Evolutionary conservation across 2,113 vertebrate genomes (phyloP).

Genomic region (Vireo altiloquus): DNA sequence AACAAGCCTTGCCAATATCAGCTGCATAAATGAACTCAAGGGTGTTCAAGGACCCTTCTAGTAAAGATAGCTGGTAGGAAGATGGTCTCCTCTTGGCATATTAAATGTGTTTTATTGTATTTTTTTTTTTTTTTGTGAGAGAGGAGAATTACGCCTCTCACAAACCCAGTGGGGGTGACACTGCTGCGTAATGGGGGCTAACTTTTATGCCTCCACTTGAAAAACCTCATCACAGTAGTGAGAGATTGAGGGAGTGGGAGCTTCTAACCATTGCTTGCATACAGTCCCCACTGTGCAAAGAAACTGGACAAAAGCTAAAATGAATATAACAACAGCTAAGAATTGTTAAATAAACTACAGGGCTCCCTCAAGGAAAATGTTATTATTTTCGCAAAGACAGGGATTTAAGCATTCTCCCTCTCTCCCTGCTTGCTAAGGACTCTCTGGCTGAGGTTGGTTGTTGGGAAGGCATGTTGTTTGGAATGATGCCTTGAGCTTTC

Average conservation of each 20-base stretch:
- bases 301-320: background rate
- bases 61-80: background rate
- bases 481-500: background rate
- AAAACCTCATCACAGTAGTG: background rate
- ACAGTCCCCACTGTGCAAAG: background rate
- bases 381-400: fast-evolving
- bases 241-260: background rate
- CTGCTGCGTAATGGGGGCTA: background rate
- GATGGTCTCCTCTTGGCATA: background rate
- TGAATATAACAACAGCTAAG: background rate
- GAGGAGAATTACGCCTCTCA: background rate
- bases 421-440: background rate
- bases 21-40: conserved; percentile 19
- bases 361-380: background rate
- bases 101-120: background rate
- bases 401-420: background rate
- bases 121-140: background rate
- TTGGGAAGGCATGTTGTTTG: background rate
- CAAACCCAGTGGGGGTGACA: background rate
- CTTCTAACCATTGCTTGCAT: fast-evolving
- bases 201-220: background rate
- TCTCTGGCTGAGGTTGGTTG: background rate
- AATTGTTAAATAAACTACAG: background rate
- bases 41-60: conserved; percentile 11
- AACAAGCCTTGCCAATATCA: conserved; percentile 19